Evolutionary conservation across 2,797 vertebrate genomes (phyloP).

Genomic region (Nannoperca australis): DNA sequence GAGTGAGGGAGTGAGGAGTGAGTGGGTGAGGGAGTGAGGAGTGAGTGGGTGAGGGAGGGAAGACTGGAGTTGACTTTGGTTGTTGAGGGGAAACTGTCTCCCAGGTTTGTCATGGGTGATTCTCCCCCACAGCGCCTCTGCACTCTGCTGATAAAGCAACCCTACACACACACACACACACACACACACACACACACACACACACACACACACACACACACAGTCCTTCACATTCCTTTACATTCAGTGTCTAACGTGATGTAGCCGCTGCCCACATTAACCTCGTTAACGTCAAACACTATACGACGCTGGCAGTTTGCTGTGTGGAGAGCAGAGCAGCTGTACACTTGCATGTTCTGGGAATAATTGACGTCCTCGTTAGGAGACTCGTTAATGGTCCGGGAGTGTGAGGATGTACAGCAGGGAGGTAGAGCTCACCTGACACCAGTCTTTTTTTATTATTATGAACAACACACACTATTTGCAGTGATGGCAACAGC

Average conservation of each 20-base stretch:
- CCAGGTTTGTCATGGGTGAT: slow-evolving; percentile 66
- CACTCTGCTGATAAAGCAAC: slow-evolving; percentile 72
- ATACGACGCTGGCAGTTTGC: slow-evolving; percentile 1
- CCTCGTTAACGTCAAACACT: slow-evolving; percentile 24
- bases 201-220: slow-evolving; percentile 14
- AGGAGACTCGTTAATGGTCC: neutral
- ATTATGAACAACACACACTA: neutral
- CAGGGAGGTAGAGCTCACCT: neutral
- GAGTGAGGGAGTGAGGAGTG: neutral
- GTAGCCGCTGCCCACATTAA: slow-evolving; percentile 35
- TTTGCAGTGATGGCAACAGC: neutral
- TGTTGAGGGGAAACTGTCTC: slow-evolving; percentile 43
- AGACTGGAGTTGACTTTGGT: slow-evolving; percentile 14
- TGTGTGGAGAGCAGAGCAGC: slow-evolving; percentile 6
- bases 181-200: slow-evolving; percentile 15
- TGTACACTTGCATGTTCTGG: neutral
- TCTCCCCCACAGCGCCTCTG: slow-evolving; percentile 72
- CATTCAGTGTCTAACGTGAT: neutral
- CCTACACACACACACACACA: slow-evolving; percentile 11
- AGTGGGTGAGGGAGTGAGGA: too few relatives aligned
- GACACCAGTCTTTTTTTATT: neutral
- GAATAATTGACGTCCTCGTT: slow-evolving; percentile 4
- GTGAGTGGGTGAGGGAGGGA: neutral
- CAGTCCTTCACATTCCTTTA: neutral
- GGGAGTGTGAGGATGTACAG: neutral